These are phyloP conservation scores for Solen grandis DNA, from an alignment of 1,140 invertebrate species.

Conservation along the genomic window DNA sequence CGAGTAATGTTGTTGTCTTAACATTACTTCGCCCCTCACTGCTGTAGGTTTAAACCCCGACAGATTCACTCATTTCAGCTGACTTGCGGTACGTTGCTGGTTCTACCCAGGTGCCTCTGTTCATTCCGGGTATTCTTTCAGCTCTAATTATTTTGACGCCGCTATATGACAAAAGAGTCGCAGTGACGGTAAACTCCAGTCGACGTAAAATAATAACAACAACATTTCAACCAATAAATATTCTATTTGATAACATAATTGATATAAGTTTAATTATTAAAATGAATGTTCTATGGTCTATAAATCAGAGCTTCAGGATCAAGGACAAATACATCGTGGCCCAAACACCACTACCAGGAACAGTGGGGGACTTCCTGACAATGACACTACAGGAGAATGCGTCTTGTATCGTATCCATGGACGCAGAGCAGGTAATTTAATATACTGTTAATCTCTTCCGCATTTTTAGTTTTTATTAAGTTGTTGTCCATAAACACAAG, in stretches of 20 bases:
- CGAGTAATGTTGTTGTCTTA: no score
- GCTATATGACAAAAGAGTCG: background rate
- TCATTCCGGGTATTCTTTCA: background rate
- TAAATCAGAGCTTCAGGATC: constrained; percentile 14
- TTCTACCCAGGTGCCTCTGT: no score
- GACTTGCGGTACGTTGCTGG: no score
- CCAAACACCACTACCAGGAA: constrained; percentile 13
- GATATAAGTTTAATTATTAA: background rate
- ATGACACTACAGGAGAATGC: constrained; percentile 6
- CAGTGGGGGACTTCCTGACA: constrained; percentile 9
- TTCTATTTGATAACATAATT: background rate
- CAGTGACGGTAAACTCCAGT: no score
- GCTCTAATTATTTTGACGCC: background rate
- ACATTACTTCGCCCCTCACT: no score
- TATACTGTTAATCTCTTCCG: no score
- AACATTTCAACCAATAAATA: background rate
- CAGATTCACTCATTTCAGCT: background rate
- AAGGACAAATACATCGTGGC: constrained; percentile 13
- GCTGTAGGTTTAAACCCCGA: no score
- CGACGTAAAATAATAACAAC: background rate
- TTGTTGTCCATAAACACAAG: no score
- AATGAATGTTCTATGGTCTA: background rate
- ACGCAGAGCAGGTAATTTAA: no score
- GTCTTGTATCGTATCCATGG: constrained; percentile 8
- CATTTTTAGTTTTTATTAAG: no score